A percentile compares a stretch with the other conserved stretches of the same genome.
phyloP scores from a whole-genome alignment of 2,797 vertebrate species.

The Brachymystax lenok region DNA sequence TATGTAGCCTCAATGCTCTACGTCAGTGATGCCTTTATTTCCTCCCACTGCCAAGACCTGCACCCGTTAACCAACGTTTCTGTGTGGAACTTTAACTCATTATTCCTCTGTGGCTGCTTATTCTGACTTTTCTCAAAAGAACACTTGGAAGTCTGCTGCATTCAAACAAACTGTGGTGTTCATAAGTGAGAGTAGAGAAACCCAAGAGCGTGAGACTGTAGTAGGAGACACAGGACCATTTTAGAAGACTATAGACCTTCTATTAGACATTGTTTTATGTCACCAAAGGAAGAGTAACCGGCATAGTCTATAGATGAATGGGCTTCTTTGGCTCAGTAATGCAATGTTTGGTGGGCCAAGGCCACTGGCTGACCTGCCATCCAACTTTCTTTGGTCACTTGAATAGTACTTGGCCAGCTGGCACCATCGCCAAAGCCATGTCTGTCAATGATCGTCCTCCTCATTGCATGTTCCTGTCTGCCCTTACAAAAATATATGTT shows the following conservation, averaged over 20 bases:
- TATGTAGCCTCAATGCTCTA: constrained; percentile 31
- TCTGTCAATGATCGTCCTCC: too few species aligned
- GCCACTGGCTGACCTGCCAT: constrained; percentile 24
- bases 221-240: neutral
- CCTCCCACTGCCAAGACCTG: neutral
- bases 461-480: too few species aligned
- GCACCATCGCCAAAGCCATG: constrained; percentile 17
- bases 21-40: constrained; percentile 37
- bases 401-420: constrained; percentile 29
- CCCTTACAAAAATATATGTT: too few species aligned
- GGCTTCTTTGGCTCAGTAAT: constrained; percentile 34
- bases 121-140: constrained; percentile 6
- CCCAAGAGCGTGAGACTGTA: neutral
- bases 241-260: constrained; percentile 33
- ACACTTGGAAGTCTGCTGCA: neutral
- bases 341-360: constrained; percentile 11
- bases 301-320: constrained; percentile 18
- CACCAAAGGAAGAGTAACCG: constrained; percentile 25
- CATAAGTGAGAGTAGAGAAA: neutral
- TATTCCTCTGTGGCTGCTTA: neutral
- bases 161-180: neutral
- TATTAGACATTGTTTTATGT: constrained; percentile 40
- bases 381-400: constrained; percentile 32
- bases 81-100: neutral
- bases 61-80: neutral